phyloP scores from a whole-genome alignment of 2,797 vertebrate genomes.

The Clarias pachynema region DNA sequence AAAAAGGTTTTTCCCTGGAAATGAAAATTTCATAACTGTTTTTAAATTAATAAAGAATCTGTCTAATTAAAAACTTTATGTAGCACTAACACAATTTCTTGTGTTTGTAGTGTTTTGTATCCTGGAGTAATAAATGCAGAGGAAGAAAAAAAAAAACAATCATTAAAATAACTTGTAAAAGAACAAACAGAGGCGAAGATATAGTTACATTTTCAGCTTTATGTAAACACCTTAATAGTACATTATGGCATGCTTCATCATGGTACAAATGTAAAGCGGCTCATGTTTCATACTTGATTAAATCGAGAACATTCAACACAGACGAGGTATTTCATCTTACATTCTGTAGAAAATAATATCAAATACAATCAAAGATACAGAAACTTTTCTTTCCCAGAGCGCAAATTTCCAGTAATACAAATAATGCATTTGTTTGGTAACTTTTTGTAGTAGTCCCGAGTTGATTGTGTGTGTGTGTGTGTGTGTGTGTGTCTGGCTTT shows the following conservation, averaged over 20 bases:
- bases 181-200: not conserved
- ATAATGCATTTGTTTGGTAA: not conserved
- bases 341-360: slow-evolving; percentile 38
- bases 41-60: too few relatives aligned
- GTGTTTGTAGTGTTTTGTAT: not conserved
- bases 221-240: slow-evolving; percentile 10
- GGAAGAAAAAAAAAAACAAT: not conserved
- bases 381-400: slow-evolving; percentile 37
- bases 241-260: slow-evolving; percentile 21
- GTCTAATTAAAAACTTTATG: too few relatives aligned
- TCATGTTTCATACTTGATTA: not conserved
- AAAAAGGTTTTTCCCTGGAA: not conserved
- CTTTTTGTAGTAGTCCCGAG: not conserved
- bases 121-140: not conserved
- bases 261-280: slow-evolving; percentile 16
- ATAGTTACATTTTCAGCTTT: not conserved
- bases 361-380: slow-evolving; percentile 53
- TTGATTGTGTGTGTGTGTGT: not conserved
- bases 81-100: not conserved
- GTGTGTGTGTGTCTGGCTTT: not conserved
- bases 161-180: not conserved
- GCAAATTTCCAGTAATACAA: slow-evolving; percentile 22
- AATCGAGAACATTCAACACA: slow-evolving; percentile 45
- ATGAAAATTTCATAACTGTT: not conserved
- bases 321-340: slow-evolving; percentile 48